Percentiles rank a stretch among this genome's conserved stretches.
Evolutionary conservation across 2,113 vertebrate species (phyloP).

Genomic region (Bombycilla garrulus): DNA sequence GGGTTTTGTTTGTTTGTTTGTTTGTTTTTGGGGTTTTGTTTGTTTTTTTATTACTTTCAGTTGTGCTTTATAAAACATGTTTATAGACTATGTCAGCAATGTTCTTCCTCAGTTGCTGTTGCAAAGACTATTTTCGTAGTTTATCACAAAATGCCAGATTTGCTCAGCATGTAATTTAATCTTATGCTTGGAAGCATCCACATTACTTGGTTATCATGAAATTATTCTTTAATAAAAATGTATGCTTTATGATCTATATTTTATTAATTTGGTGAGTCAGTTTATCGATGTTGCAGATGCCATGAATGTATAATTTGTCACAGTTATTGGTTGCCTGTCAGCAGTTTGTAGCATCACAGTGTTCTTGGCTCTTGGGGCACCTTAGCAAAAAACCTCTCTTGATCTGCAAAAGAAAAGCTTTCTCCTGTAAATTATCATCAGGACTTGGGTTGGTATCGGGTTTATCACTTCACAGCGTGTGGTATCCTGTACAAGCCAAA

Average conservation of each 20-base stretch:
- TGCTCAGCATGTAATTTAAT: constrained; percentile 74
- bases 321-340: constrained; percentile 37
- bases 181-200: constrained; percentile 70
- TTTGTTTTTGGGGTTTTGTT: too few species aligned
- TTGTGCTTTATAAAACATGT: constrained; percentile 39
- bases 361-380: constrained; percentile 19
- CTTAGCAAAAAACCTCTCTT: not conserved
- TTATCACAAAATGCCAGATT: constrained; percentile 74
- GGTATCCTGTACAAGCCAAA: not conserved
- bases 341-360: not conserved
- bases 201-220: constrained; percentile 66
- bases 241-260: constrained; percentile 63
- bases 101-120: constrained; percentile 31
- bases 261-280: constrained; percentile 64
- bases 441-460: not conserved
- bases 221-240: constrained; percentile 73
- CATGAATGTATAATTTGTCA: constrained; percentile 59
- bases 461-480: not conserved
- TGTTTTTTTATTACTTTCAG: not conserved
- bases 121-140: constrained; percentile 51
- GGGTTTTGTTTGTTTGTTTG: not conserved
- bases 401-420: not conserved
- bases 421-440: not conserved
- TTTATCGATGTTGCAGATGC: constrained; percentile 55
- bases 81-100: constrained; percentile 49